Evolutionary conservation across 2,888 invertebrate genomes (phyloP), one percentile per base, ranked within the genome.

Genomic region (Oligia fasciuncula): DNA sequence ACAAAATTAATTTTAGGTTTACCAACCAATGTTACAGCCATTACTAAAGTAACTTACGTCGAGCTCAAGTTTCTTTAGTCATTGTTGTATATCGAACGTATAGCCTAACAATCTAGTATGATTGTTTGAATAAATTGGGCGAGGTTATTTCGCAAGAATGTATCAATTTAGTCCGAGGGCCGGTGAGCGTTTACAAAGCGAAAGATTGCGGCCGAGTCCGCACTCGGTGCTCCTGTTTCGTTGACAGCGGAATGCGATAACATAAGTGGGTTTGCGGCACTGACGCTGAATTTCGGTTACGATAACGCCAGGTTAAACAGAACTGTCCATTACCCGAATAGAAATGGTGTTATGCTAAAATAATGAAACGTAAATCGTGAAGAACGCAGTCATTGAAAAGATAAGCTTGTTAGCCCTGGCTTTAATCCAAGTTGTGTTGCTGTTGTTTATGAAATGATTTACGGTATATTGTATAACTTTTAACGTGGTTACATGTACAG

Each of bases 141-240:
- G 95, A 95, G 95, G 95, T 94, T 95, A 93, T 96, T 96, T 96
- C 95, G 95, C 95, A 96, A 96, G 94, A 94, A 94, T 94, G 95
- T 96, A 95, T 96, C 95, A 94, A 95, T 96, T 95, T 95, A 94
- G 94, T 94, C 87, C 92, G 94, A 95, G 95, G 94, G 94, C 95
- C 93, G 91, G 92, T 92, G 91, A 92, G 91, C 93, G 93, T 91
- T 92, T 91, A 93, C 94, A 93, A 93, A 94, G 94, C 93, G 91
- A 93, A 92, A 95, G 93, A 95, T 95, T 93, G 94, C 93, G 94
- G 92, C 91, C 93, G 88, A 91, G 90, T 92, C 91, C 90, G 91
- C 89, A 92, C 89, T 92, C 91, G 87, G 91, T 93, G 94, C 94
- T 95, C 95, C 95, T 95, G 95, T 95, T 95, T 94, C 91, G 91